A percentile compares a stretch with the other conserved stretches of the same genome.
phyloP scores from a whole-genome alignment of 1,140 invertebrate species.

The Drosophila virilis region DNA sequence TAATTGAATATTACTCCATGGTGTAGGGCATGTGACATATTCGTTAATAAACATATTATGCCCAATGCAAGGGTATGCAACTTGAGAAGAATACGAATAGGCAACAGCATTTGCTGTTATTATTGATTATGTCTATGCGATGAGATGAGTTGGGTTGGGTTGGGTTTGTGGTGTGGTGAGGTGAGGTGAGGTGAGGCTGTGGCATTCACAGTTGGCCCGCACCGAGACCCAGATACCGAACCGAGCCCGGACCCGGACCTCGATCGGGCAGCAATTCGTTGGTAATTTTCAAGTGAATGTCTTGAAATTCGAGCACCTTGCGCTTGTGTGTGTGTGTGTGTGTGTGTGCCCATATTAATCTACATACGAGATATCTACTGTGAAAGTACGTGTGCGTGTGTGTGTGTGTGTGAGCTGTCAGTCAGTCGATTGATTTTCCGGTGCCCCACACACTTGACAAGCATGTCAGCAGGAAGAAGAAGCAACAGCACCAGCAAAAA shows the following conservation, averaged over 20 bases:
- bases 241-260: background rate
- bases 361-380: slow-evolving; percentile 41
- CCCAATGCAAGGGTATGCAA: background rate
- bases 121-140: slow-evolving; percentile 52
- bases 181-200: slow-evolving; percentile 23
- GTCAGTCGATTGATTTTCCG: slow-evolving; percentile 79
- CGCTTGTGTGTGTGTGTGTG: slow-evolving; percentile 12
- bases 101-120: slow-evolving; percentile 21
- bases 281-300: slow-evolving; percentile 46
- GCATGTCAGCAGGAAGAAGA: slow-evolving; percentile 54
- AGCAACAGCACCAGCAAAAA: slow-evolving; percentile 7
- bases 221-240: background rate
- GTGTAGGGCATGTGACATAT: too few species aligned
- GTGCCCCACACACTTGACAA: slow-evolving; percentile 75
- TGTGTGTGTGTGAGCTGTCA: slow-evolving; percentile 51
- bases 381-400: slow-evolving; percentile 55
- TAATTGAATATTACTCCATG: too few species aligned
- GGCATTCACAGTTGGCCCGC: slow-evolving; percentile 10
- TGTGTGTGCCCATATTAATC: slow-evolving; percentile 7
- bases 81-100: slow-evolving; percentile 20
- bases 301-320: slow-evolving; percentile 66
- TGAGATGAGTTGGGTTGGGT: slow-evolving; percentile 6
- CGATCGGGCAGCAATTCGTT: slow-evolving; percentile 42
- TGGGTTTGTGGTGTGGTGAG: background rate
- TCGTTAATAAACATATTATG: background rate